phyloP scores from a whole-genome alignment of 2,888 invertebrate genomes.

The Exephanes ischioxanthus region DNA sequence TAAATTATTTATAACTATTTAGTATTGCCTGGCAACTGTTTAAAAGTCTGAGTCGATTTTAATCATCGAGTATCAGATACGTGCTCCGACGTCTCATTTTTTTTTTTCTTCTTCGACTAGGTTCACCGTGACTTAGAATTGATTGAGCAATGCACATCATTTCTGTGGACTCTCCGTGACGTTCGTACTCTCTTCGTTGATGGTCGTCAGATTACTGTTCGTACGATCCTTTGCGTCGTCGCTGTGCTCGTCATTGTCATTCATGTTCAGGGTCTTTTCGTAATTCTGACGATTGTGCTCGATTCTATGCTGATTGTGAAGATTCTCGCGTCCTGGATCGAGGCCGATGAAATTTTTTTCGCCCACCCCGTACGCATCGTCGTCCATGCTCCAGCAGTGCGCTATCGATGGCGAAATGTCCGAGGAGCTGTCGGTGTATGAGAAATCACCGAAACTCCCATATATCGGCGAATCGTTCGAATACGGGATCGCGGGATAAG shows the following conservation, averaged over 20 bases:
- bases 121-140: conserved; percentile 68
- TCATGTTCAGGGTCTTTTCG: conserved; percentile 71
- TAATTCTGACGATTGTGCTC: conserved; percentile 74
- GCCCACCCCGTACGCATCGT: conserved; percentile 69
- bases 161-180: conserved; percentile 75
- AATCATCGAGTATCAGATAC: conserved; percentile 28
- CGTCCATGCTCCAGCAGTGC: conserved; percentile 74
- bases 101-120: conserved; percentile 69
- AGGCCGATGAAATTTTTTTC: conserved; percentile 74
- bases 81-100: conserved; percentile 6
- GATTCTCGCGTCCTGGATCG: conserved; percentile 70
- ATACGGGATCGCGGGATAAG: conserved; percentile 76
- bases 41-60: conserved; percentile 9
- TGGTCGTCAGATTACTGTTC: conserved; percentile 77
- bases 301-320: conserved; percentile 73
- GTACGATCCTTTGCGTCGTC: conserved; percentile 67
- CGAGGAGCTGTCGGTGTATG: conserved; percentile 77
- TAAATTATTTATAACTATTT: conserved; percentile 10
- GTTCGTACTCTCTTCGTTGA: conserved; percentile 77
- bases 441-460: conserved; percentile 78
- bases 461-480: conserved; percentile 78
- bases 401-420: conserved; percentile 77
- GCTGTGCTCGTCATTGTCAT: conserved; percentile 59
- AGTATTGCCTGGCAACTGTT: conserved; percentile 32
- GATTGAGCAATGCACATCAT: conserved; percentile 67